Evolutionary conservation across 1,140 invertebrate species (phyloP), one percentile per base, ranked within the genome.

Genomic region (Piezodorus guildinii): DNA sequence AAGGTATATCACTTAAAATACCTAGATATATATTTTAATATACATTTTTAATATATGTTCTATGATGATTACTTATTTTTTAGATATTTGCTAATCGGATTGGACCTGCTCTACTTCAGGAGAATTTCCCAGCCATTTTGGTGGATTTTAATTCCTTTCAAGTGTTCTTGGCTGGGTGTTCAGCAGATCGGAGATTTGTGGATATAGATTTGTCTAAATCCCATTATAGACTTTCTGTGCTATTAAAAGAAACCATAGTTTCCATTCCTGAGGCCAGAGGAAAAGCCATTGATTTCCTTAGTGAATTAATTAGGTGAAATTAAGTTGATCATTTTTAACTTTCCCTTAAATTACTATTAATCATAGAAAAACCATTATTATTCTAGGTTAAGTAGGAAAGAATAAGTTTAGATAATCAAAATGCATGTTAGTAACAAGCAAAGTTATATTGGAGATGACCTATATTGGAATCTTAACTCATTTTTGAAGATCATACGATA

Each of bases 221-320:
- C 5, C 46, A 49, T n/a, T 49, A 49, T 49, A 49, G 46, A n/a
- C 21, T 49, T 1, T 17, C 46, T 9, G 46, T 19, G 1, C 2
- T n/a, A 6, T 6, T 49, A 10, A 19, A 21, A 8, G 21, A 49
- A 19, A 49, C 5, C 1, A 3, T 49, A 17, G 1, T 49, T 21
- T 10, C 16, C 17, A 4, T 49, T 21, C n/a, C 46, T 49, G 21
- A 49, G 14, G 16, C 5, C 46, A 5, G 46, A n/a, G 21, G 46
- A 1, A 49, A 10, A 19, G 46, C 21, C 6, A 21, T 49, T 6
- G 46, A 17, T 2, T 8, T 19, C 10, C 9, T 49, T 10, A 79
- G 79, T 68, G 74, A 77, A 45, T 39, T 39, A 39, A 4, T 39
- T 1, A 39, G 34, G 34, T 39, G 12, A 39, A 39, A 5, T 39